phyloP scores from a whole-genome alignment of 1,140 invertebrate genomes.

The Hormaphis cornu region DNA sequence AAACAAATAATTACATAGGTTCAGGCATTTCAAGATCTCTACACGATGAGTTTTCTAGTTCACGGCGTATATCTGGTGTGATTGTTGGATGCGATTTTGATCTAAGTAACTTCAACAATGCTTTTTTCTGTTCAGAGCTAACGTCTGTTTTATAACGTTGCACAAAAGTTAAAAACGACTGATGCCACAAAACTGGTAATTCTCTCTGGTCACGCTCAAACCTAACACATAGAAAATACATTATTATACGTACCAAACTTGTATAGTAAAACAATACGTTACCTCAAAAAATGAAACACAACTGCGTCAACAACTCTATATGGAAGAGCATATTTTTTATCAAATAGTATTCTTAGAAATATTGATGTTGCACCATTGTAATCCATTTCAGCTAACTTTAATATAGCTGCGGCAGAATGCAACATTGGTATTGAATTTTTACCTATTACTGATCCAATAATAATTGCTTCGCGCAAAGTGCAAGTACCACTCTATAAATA shows the following conservation, averaged over 20 bases:
- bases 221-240: slow-evolving; percentile 46
- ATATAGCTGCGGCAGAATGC: slow-evolving; percentile 89
- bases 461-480: slow-evolving; percentile 88
- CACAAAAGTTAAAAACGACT: slow-evolving; percentile 84
- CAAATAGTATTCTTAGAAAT: slow-evolving; percentile 86
- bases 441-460: slow-evolving; percentile 82
- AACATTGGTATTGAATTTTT: slow-evolving; percentile 89
- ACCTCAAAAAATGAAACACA: slow-evolving; percentile 91
- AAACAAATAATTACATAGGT: slow-evolving; percentile 9
- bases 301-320: slow-evolving; percentile 90
- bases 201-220: slow-evolving; percentile 73
- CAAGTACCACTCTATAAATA: slow-evolving; percentile 73
- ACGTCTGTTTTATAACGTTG: slow-evolving; percentile 94
- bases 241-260: not conserved
- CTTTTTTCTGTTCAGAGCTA: slow-evolving; percentile 82
- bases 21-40: slow-evolving; percentile 58
- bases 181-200: slow-evolving; percentile 95
- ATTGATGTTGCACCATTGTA: slow-evolving; percentile 96
- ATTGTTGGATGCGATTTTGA: slow-evolving; percentile 73
- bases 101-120: slow-evolving; percentile 65
- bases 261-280: slow-evolving; percentile 35
- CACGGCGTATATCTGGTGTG: slow-evolving; percentile 73
- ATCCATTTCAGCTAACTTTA: slow-evolving; percentile 95
- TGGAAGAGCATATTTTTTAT: slow-evolving; percentile 97
- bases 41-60: slow-evolving; percentile 71